Base-by-base conservation (phyloP, 2,113 vertebrate species). In the Hydropotes inermis region DNA sequence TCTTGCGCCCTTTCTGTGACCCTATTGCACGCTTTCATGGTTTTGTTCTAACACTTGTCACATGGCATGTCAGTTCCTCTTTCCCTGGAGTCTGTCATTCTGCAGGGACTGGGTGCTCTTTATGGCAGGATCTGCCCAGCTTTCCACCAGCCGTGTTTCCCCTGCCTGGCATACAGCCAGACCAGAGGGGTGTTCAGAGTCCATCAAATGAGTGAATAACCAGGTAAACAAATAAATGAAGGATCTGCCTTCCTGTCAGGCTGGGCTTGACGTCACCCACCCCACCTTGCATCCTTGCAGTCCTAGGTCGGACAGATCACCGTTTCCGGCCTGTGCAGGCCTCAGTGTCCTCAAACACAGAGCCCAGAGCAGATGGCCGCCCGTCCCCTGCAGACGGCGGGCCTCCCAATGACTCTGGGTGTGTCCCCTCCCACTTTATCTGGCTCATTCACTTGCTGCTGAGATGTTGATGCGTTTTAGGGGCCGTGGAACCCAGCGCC, bases 381-480 rank as follows among this genome's bases (percentile, higher is more conserved):
- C 39, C 28, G 1, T 39, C 78, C 21, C 3, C n/a, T 0, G 12
- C 3, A 14, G 30, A 28, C 15, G 54, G 15, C n/a, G 0, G 9
- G 52, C 67, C 52, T 74, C 76, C 39, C 43, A 23, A 81, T 5
- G 52, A 45, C 76, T 84, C 67, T 0, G 2, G 74, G 85, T 0
- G 0, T 19, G 91, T 70, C 61, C 87, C 43, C 25, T n/a, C 36
- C 50, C 70, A 16, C 30, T 52, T 52, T 4, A 1, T 5, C 5
- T 0, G 16, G 60, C 52, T 87, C 79, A 93, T 64, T 60, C 87
- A 50, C 93, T 89, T 60, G 93, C 97, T 55, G 83, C 89, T 67
- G 89, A 97, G 96, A 58, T 87, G 94, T 82, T 89, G 33, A 87
- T 60, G 86, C 36, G 54, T 87, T 60, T 78, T n/a, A 54, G 93